These are phyloP conservation scores for Centroberyx gerrardi DNA, from an alignment of 2,797 vertebrate species.

Conservation along the genomic window DNA sequence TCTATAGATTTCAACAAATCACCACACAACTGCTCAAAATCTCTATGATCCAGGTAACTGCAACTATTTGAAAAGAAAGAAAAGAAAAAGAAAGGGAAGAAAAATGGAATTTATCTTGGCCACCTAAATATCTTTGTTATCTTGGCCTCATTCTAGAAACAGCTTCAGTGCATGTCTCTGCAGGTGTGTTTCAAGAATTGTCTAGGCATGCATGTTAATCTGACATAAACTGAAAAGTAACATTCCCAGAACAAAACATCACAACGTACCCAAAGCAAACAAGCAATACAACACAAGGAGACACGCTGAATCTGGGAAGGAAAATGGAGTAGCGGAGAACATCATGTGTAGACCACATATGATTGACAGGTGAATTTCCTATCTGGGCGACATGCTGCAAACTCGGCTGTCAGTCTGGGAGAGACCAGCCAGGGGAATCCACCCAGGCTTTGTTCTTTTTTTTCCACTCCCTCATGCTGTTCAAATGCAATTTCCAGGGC, in stretches of 20 bases:
- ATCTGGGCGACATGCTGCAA: slow-evolving; percentile 12
- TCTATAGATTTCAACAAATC: too few relatives aligned
- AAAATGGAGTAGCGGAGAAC: slow-evolving; percentile 5
- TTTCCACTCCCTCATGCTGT: background rate
- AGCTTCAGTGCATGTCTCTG: background rate
- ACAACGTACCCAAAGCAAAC: slow-evolving; percentile 11
- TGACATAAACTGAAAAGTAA: slow-evolving; percentile 27
- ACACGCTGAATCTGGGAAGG: background rate
- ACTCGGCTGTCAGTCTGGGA: slow-evolving; percentile 9
- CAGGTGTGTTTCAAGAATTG: background rate
- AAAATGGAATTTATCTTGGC: too few relatives aligned
- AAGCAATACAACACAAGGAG: background rate
- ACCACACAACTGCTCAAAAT: too few relatives aligned
- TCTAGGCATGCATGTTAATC: slow-evolving; percentile 1
- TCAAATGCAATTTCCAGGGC: slow-evolving; percentile 35
- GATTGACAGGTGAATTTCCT: slow-evolving; percentile 30
- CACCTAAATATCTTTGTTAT: background rate
- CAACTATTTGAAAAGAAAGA: too few relatives aligned
- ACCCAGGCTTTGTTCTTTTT: slow-evolving; percentile 19
- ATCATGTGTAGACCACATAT: background rate
- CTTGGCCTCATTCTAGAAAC: background rate
- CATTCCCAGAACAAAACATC: slow-evolving; percentile 8
- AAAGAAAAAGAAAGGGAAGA: too few relatives aligned
- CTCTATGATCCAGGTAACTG: too few relatives aligned
- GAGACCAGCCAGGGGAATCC: slow-evolving; percentile 25